These are phyloP conservation scores for Anthopleura sola DNA, from an alignment of 64 coral and sea anemone genomes.

Conservation along the genomic window DNA sequence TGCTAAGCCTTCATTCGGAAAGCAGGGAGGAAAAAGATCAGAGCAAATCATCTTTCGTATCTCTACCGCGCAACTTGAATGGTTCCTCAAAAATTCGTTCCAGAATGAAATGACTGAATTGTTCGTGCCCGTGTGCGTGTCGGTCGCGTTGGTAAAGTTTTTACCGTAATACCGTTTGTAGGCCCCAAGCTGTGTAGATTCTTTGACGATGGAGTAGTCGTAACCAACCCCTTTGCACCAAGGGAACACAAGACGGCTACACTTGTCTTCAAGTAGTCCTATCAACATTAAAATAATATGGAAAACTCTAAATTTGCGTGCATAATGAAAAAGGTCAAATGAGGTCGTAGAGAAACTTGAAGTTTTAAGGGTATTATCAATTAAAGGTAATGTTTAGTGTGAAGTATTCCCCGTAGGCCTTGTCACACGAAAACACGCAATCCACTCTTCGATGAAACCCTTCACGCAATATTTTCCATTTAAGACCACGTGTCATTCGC, in stretches of 20 bases:
- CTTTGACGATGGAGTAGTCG: slow-evolving; percentile 2
- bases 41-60: slow-evolving; percentile 41
- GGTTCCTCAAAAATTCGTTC: background rate
- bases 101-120: background rate
- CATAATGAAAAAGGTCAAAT: background rate
- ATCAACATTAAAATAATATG: background rate
- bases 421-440: too few species aligned
- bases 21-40: slow-evolving; percentile 48
- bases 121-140: too few species aligned
- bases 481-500: too few species aligned
- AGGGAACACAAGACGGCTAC: background rate
- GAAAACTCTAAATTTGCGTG: background rate
- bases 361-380: background rate
- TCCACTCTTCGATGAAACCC: too few species aligned
- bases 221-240: slow-evolving; percentile 14
- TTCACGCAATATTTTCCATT: too few species aligned
- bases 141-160: slow-evolving; percentile 10
- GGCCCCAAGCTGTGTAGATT: background rate
- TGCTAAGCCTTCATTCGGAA: slow-evolving; percentile 17
- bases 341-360: background rate
- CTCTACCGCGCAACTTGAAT: slow-evolving; percentile 30
- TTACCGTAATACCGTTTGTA: background rate
- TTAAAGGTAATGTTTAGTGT: background rate
- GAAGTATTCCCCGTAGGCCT: background rate
- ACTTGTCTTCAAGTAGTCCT: slow-evolving; percentile 14